phyloP scores from a whole-genome alignment of 2,888 invertebrate genomes.

The Melanotus villosus region DNA sequence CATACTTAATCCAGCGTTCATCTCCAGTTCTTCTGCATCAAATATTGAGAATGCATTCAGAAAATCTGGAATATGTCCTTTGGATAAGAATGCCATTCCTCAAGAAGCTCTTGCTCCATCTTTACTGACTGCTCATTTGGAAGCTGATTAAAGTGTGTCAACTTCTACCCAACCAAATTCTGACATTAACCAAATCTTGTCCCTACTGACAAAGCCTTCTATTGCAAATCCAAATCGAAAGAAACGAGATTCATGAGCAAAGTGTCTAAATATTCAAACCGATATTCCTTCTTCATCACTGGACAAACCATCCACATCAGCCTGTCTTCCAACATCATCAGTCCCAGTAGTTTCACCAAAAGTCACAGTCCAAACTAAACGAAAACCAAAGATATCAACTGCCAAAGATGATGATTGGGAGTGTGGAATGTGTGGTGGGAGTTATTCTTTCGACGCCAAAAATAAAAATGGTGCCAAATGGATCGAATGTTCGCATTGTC shows the following conservation, averaged over 20 bases:
- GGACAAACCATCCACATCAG: constrained; percentile 4
- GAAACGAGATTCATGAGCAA: constrained; percentile 18
- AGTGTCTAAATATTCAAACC: constrained; percentile 2
- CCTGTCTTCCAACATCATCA: not conserved
- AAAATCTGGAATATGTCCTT: constrained; percentile 29
- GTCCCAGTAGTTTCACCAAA: too few relatives aligned
- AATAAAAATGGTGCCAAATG: constrained; percentile 10
- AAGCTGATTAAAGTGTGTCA: not conserved
- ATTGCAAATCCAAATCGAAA: constrained; percentile 13
- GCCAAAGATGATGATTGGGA: constrained; percentile 21
- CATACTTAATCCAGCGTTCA: constrained; percentile 32
- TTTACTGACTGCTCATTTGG: not conserved
- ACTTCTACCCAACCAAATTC: not conserved
- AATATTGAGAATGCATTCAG: constrained; percentile 21
- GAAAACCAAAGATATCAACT: not conserved
- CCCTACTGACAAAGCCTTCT: constrained; percentile 10
- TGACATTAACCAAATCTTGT: constrained; percentile 7
- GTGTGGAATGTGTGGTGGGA: constrained; percentile 12
- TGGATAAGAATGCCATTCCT: constrained; percentile 28
- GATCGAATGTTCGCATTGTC: constrained; percentile 8
- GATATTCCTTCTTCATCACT: not conserved
- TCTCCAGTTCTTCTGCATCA: constrained; percentile 26
- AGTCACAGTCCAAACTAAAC: too few relatives aligned
- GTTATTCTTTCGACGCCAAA: constrained; percentile 10
- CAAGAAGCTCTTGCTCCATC: constrained; percentile 30